Base-by-base conservation (phyloP, 2,888 invertebrate genomes). In the Philaethria dido region DNA sequence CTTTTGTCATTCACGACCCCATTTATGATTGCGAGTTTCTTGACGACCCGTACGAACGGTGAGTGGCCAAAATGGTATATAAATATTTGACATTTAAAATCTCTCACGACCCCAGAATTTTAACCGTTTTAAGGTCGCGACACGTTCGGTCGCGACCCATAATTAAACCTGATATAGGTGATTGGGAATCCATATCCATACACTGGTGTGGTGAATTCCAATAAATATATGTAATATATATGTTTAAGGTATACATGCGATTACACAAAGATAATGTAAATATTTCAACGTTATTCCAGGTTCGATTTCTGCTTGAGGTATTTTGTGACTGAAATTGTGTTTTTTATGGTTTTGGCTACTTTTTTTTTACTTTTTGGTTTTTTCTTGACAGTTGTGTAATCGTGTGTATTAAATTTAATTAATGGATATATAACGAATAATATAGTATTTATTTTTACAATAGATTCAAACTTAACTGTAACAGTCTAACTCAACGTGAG, bases 401-500 rank as follows among this genome's bases (percentile, higher is more conserved):
- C 54, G 55, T 33, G 44, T 57, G 61, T 48, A 45, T n/a, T n/a
- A 48, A 50, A 54, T 3, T 60, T 57, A 55, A 47, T 48, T 66
- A 66, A 45, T 64, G 64, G 69, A 69, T 60, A 67, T 54, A 55
- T 69, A 64, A 67, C 64, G 64, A 64, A 67, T 69, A 69, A 69
- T 52, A 52, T 67, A 67, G 67, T 69, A 69, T 69, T 69, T 69
- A 69, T 69, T 69, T 69, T 67, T 69, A 67, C 69, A 69, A 64
- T 69, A 69, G 63, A 50, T 16, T 18, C 25, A 22, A 61, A 45
- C 33, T 20, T 39, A 61, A 45, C 25, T 45, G 33, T 57, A 42
- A 39, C 48, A 42, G 45, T 22, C 9, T 52, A 52, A 42, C 42
- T 50, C 22, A 44, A 59, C 61, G 61, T 45, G 66, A 66, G 66